Percentiles rank a stretch among this genome's conserved stretches.
Conservation (phyloP, 2,113 vertebrate genomes). For the Dascyllus trimaculatus region DNA sequence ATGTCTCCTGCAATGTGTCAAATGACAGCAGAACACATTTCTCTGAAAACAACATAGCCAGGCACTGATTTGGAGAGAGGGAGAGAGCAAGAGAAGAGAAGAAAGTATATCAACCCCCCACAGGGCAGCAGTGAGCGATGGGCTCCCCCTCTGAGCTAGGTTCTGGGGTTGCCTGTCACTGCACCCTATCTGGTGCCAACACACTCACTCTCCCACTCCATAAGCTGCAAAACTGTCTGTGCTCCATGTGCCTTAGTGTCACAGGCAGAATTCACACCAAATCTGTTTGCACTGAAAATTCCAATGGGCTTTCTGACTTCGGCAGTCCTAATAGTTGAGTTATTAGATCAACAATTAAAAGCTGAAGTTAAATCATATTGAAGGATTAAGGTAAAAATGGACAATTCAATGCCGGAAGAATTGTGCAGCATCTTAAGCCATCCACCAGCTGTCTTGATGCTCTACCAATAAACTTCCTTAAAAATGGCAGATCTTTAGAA, state of each 20-base stretch:
- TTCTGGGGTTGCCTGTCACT: conserved; percentile 62
- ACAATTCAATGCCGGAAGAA: too few species aligned
- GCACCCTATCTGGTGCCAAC: conserved; percentile 64
- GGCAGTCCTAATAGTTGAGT: neutral
- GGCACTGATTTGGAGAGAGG: conserved; percentile 18
- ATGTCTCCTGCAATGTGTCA: conserved; percentile 17
- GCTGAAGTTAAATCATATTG: neutral
- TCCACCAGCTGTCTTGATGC: too few species aligned
- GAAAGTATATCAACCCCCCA: conserved; percentile 52
- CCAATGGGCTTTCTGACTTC: neutral
- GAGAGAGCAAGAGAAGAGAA: conserved; percentile 36
- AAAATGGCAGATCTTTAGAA: too few species aligned
- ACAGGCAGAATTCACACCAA: conserved; percentile 27
- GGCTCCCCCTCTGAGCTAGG: conserved; percentile 58
- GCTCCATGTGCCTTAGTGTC: conserved; percentile 37
- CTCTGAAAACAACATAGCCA: conserved; percentile 32
- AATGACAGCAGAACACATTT: conserved; percentile 41
- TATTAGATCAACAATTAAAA: neutral
- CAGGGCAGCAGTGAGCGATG: conserved; percentile 59
- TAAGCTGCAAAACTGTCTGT: conserved; percentile 63
- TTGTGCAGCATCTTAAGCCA: too few species aligned
- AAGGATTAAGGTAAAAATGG: neutral
- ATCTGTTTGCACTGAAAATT: conserved; percentile 1
- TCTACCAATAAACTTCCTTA: too few species aligned
- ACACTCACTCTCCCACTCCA: conserved; percentile 52